phyloP scores from a whole-genome alignment of 2,797 vertebrate genomes.

The Acrossocheilus wenchowensis region DNA sequence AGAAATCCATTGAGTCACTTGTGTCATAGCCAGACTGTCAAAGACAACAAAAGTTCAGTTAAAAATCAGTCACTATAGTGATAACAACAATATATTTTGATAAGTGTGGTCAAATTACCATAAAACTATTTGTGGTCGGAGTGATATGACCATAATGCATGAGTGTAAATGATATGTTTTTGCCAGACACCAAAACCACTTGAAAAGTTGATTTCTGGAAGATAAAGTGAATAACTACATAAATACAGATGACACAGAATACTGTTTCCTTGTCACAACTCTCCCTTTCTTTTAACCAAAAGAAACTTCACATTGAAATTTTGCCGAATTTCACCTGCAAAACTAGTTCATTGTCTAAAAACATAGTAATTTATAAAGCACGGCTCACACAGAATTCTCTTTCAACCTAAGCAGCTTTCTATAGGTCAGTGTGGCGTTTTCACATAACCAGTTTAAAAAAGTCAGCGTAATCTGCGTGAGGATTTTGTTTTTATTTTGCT shows the following conservation, averaged over 20 bases:
- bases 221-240: neutral
- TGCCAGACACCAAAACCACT: conserved; percentile 24
- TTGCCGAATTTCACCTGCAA: too few relatives aligned
- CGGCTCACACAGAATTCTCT: too few relatives aligned
- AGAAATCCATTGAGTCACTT: neutral
- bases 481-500: too few relatives aligned
- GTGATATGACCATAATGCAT: conserved; percentile 4
- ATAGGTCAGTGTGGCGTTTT: too few relatives aligned
- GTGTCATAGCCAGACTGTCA: conserved; percentile 17
- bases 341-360: too few relatives aligned
- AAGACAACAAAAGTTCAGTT: neutral
- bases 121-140: rapidly evolving
- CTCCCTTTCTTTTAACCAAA: too few relatives aligned
- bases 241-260: neutral
- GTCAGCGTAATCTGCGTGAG: too few relatives aligned
- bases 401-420: too few relatives aligned
- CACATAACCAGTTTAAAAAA: too few relatives aligned
- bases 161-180: neutral
- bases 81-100: neutral
- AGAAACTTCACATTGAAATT: too few relatives aligned
- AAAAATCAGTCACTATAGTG: neutral
- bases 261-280: neutral
- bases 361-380: too few relatives aligned
- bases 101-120: neutral
- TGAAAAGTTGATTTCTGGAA: conserved; percentile 25